A percentile compares a stretch with the other conserved stretches of the same genome.
These are phyloP conservation scores for Eupithecia abbreviata DNA, from an alignment of 2,888 invertebrate species.

Conservation along the genomic window DNA sequence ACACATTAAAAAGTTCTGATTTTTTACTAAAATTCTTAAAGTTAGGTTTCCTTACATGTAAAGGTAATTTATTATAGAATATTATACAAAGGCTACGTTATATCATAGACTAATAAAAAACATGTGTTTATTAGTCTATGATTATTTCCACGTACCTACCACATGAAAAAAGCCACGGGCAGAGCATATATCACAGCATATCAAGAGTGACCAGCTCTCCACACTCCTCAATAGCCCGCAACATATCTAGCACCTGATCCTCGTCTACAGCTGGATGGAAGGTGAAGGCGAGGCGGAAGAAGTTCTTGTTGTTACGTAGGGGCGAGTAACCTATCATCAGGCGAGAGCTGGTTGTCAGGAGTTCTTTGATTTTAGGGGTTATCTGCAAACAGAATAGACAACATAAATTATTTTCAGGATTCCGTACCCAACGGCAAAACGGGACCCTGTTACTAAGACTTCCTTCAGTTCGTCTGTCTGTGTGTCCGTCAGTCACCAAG, in stretches of 20 bases:
- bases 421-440: too few species aligned
- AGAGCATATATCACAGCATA: neutral
- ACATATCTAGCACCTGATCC: slow-evolving; percentile 85
- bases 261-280: slow-evolving; percentile 86
- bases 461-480: too few species aligned
- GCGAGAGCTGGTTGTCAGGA: slow-evolving; percentile 85
- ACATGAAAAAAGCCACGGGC: neutral
- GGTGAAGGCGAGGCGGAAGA: slow-evolving; percentile 89
- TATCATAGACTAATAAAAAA: too few species aligned
- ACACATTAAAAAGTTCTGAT: too few species aligned
- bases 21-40: too few species aligned
- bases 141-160: neutral
- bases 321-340: slow-evolving; percentile 92
- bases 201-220: slow-evolving; percentile 71
- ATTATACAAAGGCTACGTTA: too few species aligned
- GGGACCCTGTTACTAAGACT: too few species aligned
- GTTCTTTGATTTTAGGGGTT: slow-evolving; percentile 89
- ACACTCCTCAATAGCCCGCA: slow-evolving; percentile 86
- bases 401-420: neutral
- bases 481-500: too few species aligned
- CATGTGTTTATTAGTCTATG: too few species aligned
- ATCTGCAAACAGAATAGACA: slow-evolving; percentile 65
- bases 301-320: slow-evolving; percentile 87
- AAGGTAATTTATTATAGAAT: too few species aligned
- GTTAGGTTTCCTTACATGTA: too few species aligned